These are phyloP conservation scores for Emberiza fucata DNA, from an alignment of 2,113 vertebrate species.

Conservation along the genomic window DNA sequence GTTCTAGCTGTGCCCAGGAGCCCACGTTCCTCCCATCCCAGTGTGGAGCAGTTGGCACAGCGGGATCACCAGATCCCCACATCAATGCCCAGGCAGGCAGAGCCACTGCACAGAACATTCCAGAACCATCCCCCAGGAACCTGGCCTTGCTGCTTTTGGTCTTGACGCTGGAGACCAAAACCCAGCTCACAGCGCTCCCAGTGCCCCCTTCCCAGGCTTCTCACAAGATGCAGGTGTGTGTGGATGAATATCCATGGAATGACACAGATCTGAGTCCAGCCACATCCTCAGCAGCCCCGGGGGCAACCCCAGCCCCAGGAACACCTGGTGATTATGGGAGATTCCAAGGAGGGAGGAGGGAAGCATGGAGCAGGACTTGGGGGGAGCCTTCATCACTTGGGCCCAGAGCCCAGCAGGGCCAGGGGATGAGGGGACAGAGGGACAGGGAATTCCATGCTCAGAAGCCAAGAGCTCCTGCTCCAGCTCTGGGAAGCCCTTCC, in stretches of 20 bases:
- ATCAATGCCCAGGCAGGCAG: rapidly evolving
- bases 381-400: rapidly evolving
- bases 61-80: rapidly evolving
- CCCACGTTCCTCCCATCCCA: neutral
- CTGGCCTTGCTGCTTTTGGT: neutral
- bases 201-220: neutral
- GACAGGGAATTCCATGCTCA: neutral
- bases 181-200: rapidly evolving
- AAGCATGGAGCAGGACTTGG: rapidly evolving
- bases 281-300: neutral
- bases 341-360: neutral
- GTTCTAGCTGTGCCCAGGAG: neutral
- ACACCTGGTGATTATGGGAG: rapidly evolving
- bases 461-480: neutral
- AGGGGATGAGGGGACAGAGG: neutral
- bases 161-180: rapidly evolving
- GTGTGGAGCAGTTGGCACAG: neutral
- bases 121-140: neutral
- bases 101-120: neutral
- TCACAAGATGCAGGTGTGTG: neutral
- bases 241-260: neutral
- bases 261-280: neutral
- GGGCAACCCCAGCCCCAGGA: too few species aligned
- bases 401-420: rapidly evolving
- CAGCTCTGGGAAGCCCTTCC: neutral